Conservation (phyloP, 2,797 vertebrate genomes). For the Lateolabrax maculatus region DNA sequence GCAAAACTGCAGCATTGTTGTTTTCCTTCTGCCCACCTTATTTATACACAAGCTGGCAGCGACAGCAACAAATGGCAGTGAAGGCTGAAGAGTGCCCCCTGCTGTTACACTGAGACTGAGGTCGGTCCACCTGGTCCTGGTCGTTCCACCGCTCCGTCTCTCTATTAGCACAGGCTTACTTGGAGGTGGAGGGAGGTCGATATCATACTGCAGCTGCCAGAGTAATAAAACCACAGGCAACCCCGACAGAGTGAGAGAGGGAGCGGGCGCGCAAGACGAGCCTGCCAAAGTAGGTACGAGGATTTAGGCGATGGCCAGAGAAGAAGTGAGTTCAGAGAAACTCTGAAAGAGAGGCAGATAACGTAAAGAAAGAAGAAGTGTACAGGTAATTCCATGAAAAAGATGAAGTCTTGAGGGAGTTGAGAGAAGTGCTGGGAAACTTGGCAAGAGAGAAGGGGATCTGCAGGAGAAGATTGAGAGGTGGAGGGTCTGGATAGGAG, state of each 20-base stretch:
- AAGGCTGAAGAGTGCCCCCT: slow-evolving; percentile 85
- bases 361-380: slow-evolving; percentile 11
- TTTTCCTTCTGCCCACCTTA: slow-evolving; percentile 51
- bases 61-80: slow-evolving; percentile 66
- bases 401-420: slow-evolving; percentile 9
- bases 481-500: slow-evolving; percentile 14
- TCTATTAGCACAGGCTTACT: slow-evolving; percentile 71
- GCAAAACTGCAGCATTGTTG: slow-evolving; percentile 65
- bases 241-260: slow-evolving; percentile 31
- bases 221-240: slow-evolving; percentile 73
- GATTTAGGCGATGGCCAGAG: slow-evolving; percentile 46
- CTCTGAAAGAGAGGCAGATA: slow-evolving; percentile 26
- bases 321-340: slow-evolving; percentile 23
- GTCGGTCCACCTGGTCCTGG: slow-evolving; percentile 53
- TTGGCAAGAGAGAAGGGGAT: slow-evolving; percentile 31
- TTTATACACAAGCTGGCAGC: slow-evolving; percentile 49
- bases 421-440: slow-evolving; percentile 36
- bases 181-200: slow-evolving; percentile 65
- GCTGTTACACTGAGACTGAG: slow-evolving; percentile 64
- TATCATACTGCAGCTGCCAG: slow-evolving; percentile 59
- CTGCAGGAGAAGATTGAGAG: slow-evolving; percentile 21
- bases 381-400: slow-evolving; percentile 47
- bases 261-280: slow-evolving; percentile 26
- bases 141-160: slow-evolving; percentile 52
- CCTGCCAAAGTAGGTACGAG: slow-evolving; percentile 26